A percentile compares a stretch with the other conserved stretches of the same genome.
Evolutionary conservation across 2,113 vertebrate genomes (phyloP).

Genomic region (Chamaetylas fuelleborni): DNA sequence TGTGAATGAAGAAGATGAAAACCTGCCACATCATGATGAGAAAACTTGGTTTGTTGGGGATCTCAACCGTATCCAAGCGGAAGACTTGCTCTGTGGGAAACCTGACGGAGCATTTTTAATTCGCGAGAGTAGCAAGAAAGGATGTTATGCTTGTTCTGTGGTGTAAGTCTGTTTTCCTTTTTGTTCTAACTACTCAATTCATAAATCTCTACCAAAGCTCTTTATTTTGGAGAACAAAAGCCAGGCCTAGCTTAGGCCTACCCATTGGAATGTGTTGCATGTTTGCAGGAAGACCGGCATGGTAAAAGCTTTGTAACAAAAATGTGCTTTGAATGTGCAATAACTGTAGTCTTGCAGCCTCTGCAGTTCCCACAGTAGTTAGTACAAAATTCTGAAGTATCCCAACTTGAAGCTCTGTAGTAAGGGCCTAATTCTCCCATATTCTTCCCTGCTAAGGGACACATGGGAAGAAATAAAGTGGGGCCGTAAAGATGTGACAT

Average conservation of each 20-base stretch:
- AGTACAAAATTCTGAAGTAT: neutral
- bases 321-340: neutral
- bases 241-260: neutral
- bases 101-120: conserved; percentile 93
- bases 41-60: conserved; percentile 97
- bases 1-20: conserved; percentile 90
- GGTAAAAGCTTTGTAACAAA: neutral
- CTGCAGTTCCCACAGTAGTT: neutral
- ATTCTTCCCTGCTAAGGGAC: neutral
- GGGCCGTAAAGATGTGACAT: neutral
- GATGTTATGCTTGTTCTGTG: conserved; percentile 96
- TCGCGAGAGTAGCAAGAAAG: conserved; percentile 95
- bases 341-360: neutral
- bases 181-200: neutral
- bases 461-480: neutral
- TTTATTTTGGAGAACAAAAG: conserved; percentile 2
- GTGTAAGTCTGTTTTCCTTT: conserved; percentile 84
- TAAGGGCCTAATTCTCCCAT: neutral
- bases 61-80: conserved; percentile 89
- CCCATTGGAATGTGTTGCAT: neutral
- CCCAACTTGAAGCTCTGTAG: neutral
- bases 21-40: conserved; percentile 89
- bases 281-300: neutral
- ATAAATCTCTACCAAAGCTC: neutral
- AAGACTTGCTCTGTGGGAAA: conserved; percentile 91